Conservation (phyloP, 1,140 invertebrate genomes). For the Doryteuthis pealeii region DNA sequence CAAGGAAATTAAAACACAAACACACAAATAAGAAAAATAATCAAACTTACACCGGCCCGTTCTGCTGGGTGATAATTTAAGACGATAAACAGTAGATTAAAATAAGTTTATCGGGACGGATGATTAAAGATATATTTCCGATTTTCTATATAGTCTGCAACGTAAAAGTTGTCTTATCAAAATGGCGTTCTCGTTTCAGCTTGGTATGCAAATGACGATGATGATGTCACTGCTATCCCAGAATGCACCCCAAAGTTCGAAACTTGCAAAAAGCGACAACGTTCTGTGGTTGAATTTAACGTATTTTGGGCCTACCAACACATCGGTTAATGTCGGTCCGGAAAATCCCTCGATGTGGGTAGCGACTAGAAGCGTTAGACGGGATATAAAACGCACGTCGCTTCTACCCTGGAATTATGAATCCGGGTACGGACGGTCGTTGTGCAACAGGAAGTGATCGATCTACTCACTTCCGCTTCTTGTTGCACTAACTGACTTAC, state of each 20-base stretch:
- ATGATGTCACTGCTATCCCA: slow-evolving; percentile 12
- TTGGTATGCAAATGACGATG: slow-evolving; percentile 3
- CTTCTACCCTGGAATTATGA: background rate
- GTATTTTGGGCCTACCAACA: background rate
- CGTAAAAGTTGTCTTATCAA: slow-evolving; percentile 15
- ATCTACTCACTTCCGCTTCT: no score
- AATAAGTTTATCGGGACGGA: slow-evolving; percentile 9
- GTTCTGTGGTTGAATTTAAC: background rate
- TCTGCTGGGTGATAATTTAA: slow-evolving; percentile 21
- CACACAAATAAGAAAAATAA: background rate
- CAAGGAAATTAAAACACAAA: background rate
- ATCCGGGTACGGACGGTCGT: background rate
- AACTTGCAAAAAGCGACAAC: background rate
- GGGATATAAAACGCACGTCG: background rate
- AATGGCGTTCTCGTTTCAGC: background rate
- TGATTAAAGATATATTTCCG: slow-evolving; percentile 5
- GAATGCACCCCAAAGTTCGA: background rate
- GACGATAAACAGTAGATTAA: slow-evolving; percentile 4
- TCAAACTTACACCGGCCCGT: slow-evolving; percentile 23
- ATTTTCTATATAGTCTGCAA: slow-evolving; percentile 5
- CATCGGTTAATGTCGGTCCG: background rate
- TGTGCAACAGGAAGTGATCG: background rate
- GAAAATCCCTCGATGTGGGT: background rate
- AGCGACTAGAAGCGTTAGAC: background rate
- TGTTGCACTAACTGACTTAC: no score